These are phyloP conservation scores for Reticulitermes lucifugus DNA, from an alignment of 2,888 invertebrate genomes.

Conservation along the genomic window DNA sequence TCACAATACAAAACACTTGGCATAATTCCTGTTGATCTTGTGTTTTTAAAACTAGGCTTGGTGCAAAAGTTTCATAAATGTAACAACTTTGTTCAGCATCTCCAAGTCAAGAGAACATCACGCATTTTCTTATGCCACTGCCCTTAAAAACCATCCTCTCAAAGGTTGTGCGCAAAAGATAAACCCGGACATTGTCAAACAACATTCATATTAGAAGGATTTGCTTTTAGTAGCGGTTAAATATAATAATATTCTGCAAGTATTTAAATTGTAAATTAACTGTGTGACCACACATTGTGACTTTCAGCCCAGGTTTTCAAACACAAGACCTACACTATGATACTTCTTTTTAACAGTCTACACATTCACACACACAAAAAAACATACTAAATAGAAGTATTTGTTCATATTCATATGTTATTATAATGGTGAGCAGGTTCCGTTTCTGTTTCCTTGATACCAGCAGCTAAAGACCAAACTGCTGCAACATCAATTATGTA, in stretches of 20 bases:
- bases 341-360: conserved; percentile 46
- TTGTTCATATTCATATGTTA: conserved; percentile 50
- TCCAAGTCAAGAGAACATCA: too few relatives aligned
- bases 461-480: conserved; percentile 52
- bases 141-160: not conserved
- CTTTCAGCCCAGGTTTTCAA: conserved; percentile 47
- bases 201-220: conserved; percentile 34
- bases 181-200: conserved; percentile 27
- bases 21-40: conserved; percentile 48
- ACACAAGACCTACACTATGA: conserved; percentile 51
- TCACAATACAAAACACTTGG: conserved; percentile 52
- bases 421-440: conserved; percentile 55
- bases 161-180: conserved; percentile 35
- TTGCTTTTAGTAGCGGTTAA: not conserved
- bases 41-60: conserved; percentile 50
- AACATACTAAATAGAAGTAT: conserved; percentile 53
- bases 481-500: conserved; percentile 49
- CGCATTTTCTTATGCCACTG: not conserved
- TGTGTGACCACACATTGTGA: conserved; percentile 16
- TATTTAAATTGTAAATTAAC: conserved; percentile 23
- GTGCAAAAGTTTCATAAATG: conserved; percentile 19
- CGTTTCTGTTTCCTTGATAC: conserved; percentile 53
- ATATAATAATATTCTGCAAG: conserved; percentile 21
- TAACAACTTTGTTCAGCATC: not conserved
- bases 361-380: conserved; percentile 53